Conservation (phyloP, 2,113 vertebrate species). For the Percina caprodes region DNA sequence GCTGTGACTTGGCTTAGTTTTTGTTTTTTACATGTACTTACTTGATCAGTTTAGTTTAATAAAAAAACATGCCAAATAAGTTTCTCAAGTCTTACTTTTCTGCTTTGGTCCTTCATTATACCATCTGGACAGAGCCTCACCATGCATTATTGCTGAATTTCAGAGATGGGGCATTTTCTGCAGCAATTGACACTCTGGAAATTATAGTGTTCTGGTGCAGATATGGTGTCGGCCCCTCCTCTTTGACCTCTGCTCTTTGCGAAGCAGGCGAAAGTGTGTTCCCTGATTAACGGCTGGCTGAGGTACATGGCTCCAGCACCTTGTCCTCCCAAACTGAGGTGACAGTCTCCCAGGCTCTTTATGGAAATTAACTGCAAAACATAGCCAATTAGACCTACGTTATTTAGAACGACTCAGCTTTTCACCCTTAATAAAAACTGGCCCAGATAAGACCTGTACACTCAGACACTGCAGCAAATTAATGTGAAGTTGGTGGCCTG, state of each 20-base stretch:
- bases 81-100: slow-evolving; percentile 55
- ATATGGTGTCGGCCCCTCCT: slow-evolving; percentile 83
- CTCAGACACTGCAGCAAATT: slow-evolving; percentile 76
- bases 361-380: slow-evolving; percentile 87
- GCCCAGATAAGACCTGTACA: slow-evolving; percentile 66
- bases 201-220: slow-evolving; percentile 77
- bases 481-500: slow-evolving; percentile 77
- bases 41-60: neutral
- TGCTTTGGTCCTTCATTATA: slow-evolving; percentile 66
- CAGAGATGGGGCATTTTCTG: slow-evolving; percentile 71
- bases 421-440: slow-evolving; percentile 79
- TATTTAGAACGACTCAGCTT: slow-evolving; percentile 83
- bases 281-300: slow-evolving; percentile 83
- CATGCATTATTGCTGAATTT: slow-evolving; percentile 69
- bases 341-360: slow-evolving; percentile 82
- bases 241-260: slow-evolving; percentile 82
- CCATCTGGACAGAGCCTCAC: slow-evolving; percentile 39
- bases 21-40: neutral
- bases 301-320: slow-evolving; percentile 68
- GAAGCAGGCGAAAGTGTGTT: slow-evolving; percentile 80
- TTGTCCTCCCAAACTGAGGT: slow-evolving; percentile 77
- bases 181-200: slow-evolving; percentile 84
- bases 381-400: slow-evolving; percentile 85
- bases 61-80: slow-evolving; percentile 4
- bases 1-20: neutral